These are phyloP conservation scores for Callitettix versicolor DNA, from an alignment of 1,140 invertebrate species.

Conservation along the genomic window DNA sequence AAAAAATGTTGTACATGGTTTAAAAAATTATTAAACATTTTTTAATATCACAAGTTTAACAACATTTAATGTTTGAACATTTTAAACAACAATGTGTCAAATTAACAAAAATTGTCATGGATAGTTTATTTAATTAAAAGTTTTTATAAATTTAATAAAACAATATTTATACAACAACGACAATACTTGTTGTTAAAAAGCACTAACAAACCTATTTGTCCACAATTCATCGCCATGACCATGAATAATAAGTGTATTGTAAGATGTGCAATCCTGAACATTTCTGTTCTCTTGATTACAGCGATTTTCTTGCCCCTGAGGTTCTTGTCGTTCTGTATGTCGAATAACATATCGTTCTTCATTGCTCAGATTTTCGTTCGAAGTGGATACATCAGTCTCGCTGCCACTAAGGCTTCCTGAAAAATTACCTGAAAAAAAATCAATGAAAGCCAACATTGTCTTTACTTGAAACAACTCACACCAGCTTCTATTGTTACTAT, in stretches of 20 bases:
- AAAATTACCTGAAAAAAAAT: constrained; percentile 9
- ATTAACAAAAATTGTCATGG: too few relatives aligned
- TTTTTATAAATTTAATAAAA: too few relatives aligned
- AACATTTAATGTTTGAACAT: too few relatives aligned
- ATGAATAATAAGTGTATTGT: constrained; percentile 71
- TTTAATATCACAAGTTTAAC: too few relatives aligned
- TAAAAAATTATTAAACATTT: too few relatives aligned
- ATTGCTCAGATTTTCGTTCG: constrained; percentile 78
- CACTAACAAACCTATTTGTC: constrained; percentile 40
- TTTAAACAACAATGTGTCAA: too few relatives aligned
- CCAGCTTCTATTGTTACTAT: constrained; percentile 1
- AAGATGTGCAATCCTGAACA: constrained; percentile 62
- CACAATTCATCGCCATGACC: constrained; percentile 53
- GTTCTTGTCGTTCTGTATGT: constrained; percentile 76
- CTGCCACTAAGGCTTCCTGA: constrained; percentile 59
- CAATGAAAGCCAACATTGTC: not conserved
- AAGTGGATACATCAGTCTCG: constrained; percentile 83
- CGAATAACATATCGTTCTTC: constrained; percentile 74
- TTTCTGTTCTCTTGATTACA: constrained; percentile 74
- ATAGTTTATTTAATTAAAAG: too few relatives aligned
- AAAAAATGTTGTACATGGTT: too few relatives aligned
- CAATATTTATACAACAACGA: too few relatives aligned
- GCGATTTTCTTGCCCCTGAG: constrained; percentile 81
- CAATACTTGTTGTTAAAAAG: too few relatives aligned
- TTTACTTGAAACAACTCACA: not conserved